A percentile compares a stretch with the other conserved stretches of the same genome.
Conservation (phyloP, 2,113 vertebrate species). For the Rhipidura dahli region DNA sequence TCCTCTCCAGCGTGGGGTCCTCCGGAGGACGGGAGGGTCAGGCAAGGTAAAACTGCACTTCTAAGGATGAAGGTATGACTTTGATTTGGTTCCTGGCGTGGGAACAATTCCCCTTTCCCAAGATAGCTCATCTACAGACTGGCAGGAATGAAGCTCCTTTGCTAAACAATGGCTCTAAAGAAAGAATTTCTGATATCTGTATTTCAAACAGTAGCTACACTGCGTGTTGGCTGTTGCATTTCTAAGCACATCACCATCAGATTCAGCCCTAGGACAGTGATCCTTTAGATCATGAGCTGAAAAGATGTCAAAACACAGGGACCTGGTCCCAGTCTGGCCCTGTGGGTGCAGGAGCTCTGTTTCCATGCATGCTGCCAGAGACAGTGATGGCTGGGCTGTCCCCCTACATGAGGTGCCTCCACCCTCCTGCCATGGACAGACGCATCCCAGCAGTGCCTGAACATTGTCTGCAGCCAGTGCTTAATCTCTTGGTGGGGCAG, state of each 20-base stretch:
- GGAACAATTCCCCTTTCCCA: conserved; percentile 28
- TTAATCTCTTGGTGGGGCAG: background rate
- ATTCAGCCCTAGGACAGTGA: background rate
- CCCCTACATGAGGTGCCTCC: background rate
- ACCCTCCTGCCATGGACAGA: background rate
- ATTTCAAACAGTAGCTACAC: background rate
- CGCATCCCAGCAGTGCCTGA: background rate
- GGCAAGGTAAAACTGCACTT: conserved; percentile 35
- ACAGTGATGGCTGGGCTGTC: background rate
- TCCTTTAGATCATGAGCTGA: background rate
- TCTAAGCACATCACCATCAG: background rate
- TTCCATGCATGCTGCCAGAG: background rate
- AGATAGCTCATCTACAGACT: background rate
- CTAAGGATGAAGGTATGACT: background rate
- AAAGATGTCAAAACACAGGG: fast-evolving
- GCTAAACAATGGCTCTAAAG: background rate
- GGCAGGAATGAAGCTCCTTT: background rate
- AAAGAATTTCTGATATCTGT: background rate
- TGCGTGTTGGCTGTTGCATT: fast-evolving
- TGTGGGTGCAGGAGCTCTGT: background rate
- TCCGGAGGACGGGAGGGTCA: conserved; percentile 1
- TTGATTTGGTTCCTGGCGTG: conserved; percentile 48
- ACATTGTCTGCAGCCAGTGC: background rate
- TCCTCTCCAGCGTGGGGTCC: background rate
- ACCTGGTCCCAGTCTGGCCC: background rate